Evolutionary conservation across 2,797 vertebrate species (phyloP).

Genomic region (Atherinosoma microstoma): DNA sequence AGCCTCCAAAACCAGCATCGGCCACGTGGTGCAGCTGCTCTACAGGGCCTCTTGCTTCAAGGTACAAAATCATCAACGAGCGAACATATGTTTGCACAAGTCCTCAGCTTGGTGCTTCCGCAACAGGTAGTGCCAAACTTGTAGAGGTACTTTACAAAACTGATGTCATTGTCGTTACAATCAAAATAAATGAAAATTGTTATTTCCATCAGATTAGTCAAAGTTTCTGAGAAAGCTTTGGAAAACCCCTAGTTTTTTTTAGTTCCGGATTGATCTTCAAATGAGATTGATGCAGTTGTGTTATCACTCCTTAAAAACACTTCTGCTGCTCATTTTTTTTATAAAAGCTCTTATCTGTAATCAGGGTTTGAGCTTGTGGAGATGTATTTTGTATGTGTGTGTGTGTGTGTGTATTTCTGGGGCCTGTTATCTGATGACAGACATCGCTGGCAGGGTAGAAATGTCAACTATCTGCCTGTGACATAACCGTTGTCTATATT

Average conservation of each 20-base stretch:
- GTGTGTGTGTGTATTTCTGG: background rate
- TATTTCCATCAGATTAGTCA: background rate
- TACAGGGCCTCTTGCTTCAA: conserved; percentile 98
- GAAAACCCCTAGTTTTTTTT: background rate
- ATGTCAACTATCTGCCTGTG: conserved; percentile 69
- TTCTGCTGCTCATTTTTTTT: background rate
- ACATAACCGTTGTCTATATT: conserved; percentile 71
- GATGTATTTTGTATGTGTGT: conserved; percentile 12
- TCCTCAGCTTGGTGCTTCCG: background rate
- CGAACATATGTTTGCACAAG: no score
- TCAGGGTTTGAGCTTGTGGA: conserved; percentile 5
- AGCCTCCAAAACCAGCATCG: conserved; percentile 97
- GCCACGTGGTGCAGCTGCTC: conserved; percentile 95
- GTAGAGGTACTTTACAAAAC: background rate
- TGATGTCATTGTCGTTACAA: background rate
- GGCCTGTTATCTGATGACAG: conserved; percentile 62
- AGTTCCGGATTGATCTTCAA: background rate
- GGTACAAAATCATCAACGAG: conserved; percentile 71
- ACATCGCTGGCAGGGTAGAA: conserved; percentile 66
- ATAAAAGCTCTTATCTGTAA: conserved; percentile 16
- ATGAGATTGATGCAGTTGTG: background rate
- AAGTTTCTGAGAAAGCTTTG: background rate
- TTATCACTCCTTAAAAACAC: background rate
- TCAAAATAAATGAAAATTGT: background rate
- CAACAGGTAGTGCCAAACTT: background rate